Percentiles rank a stretch among this genome's conserved stretches.
phyloP scores from a whole-genome alignment of 2,113 vertebrate genomes.

The Myotis davidii region DNA sequence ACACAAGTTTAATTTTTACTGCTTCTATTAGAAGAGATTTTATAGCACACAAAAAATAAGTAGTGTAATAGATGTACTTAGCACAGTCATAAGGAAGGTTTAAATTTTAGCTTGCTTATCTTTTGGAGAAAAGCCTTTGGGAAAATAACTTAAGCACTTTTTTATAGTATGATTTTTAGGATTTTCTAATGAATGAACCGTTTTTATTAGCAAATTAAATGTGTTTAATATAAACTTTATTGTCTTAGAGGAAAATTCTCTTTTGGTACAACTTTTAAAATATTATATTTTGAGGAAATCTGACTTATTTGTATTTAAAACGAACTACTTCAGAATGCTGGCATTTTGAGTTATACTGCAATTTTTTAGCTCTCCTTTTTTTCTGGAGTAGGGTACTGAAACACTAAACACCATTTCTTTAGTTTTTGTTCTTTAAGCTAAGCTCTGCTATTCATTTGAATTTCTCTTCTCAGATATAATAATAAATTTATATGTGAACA shows the following conservation, averaged over 20 bases:
- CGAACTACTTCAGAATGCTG: slow-evolving; percentile 46
- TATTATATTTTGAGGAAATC: slow-evolving; percentile 7
- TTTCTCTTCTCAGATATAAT: not conserved
- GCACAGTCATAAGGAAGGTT: slow-evolving; percentile 60
- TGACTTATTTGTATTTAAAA: slow-evolving; percentile 34
- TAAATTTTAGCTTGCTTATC: slow-evolving; percentile 62
- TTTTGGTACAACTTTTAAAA: slow-evolving; percentile 52
- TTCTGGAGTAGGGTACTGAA: not conserved
- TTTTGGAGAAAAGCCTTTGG: slow-evolving; percentile 53
- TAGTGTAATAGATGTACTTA: slow-evolving; percentile 63
- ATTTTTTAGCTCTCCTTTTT: not conserved
- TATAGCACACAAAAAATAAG: slow-evolving; percentile 30
- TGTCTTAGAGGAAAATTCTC: slow-evolving; percentile 49
- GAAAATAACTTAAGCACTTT: slow-evolving; percentile 42
- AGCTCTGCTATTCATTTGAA: slow-evolving; percentile 38
- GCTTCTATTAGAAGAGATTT: slow-evolving; percentile 59
- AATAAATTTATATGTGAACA: slow-evolving; percentile 8
- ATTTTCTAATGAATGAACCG: slow-evolving; percentile 56
- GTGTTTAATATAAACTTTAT: slow-evolving; percentile 55
- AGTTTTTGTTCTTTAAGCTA: slow-evolving; percentile 20
- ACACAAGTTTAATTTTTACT: slow-evolving; percentile 51
- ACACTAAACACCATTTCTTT: not conserved
- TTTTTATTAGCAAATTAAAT: slow-evolving; percentile 69
- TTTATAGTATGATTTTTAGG: slow-evolving; percentile 57
- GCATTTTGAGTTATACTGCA: slow-evolving; percentile 43